Conservation (phyloP, 2,888 invertebrate genomes). For the Crepidodera aurea region DNA sequence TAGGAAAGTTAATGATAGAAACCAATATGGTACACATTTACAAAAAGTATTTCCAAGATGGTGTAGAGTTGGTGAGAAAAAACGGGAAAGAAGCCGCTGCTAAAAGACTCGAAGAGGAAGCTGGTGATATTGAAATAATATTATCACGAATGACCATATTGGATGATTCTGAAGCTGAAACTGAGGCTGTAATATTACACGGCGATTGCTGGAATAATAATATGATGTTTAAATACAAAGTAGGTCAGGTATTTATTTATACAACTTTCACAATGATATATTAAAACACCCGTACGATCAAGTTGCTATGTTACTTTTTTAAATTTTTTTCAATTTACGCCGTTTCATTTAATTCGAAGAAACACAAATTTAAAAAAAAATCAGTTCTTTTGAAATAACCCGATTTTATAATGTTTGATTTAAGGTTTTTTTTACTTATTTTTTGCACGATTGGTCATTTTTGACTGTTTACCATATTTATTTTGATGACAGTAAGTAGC, state of each 20-base stretch:
- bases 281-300: too few species aligned
- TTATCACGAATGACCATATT: constrained; percentile 10
- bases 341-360: not conserved
- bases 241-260: too few species aligned
- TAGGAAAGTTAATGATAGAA: constrained; percentile 42
- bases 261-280: too few species aligned
- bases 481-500: too few species aligned
- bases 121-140: constrained; percentile 34
- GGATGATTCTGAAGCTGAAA: constrained; percentile 9
- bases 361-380: not conserved
- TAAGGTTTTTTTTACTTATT: not conserved
- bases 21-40: constrained; percentile 34
- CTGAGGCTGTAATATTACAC: constrained; percentile 37
- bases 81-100: constrained; percentile 25
- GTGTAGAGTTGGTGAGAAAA: constrained; percentile 34
- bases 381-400: too few species aligned
- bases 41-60: constrained; percentile 32
- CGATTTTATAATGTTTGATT: not conserved
- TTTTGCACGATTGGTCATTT: too few species aligned
- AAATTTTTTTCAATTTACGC: too few species aligned
- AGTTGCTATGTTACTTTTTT: too few species aligned
- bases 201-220: constrained; percentile 55
- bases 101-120: constrained; percentile 38
- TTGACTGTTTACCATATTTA: too few species aligned
- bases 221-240: constrained; percentile 52